A percentile compares a stretch with the other conserved stretches of the same genome.
Evolutionary conservation across 1,140 invertebrate species (phyloP).

Genomic region (Colletes gigas): DNA sequence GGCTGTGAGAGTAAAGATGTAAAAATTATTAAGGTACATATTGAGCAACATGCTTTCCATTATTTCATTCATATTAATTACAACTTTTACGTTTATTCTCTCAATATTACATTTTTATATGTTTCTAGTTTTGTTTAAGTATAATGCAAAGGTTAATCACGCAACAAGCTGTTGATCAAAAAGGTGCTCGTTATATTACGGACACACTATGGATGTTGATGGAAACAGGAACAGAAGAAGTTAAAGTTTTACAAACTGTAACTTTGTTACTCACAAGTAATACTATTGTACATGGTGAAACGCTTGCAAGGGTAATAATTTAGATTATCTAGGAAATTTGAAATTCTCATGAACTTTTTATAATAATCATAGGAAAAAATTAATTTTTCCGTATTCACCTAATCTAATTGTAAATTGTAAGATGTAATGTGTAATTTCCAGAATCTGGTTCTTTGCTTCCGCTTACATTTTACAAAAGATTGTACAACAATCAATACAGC

Average conservation of each 20-base stretch:
- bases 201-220: conserved; percentile 96
- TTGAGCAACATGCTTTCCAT: background rate
- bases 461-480: conserved; percentile 96
- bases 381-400: background rate
- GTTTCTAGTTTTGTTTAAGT: conserved; percentile 91
- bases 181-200: conserved; percentile 95
- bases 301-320: conserved; percentile 90
- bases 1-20: conserved; percentile 99
- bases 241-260: conserved; percentile 97
- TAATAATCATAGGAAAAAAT: background rate
- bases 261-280: conserved; percentile 97
- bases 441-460: conserved; percentile 97
- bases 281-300: conserved; percentile 95
- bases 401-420: background rate
- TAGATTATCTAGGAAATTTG: conserved; percentile 10
- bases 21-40: conserved; percentile 93
- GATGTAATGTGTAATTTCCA: conserved; percentile 78
- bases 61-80: conserved; percentile 32
- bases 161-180: conserved; percentile 91
- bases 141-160: conserved; percentile 94
- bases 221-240: conserved; percentile 95
- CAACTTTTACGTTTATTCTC: conserved; percentile 16
- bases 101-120: conserved; percentile 39
- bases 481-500: conserved; percentile 97
- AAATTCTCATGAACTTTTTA: background rate